phyloP scores from a whole-genome alignment of 2,113 vertebrate genomes.

The Progne subis region DNA sequence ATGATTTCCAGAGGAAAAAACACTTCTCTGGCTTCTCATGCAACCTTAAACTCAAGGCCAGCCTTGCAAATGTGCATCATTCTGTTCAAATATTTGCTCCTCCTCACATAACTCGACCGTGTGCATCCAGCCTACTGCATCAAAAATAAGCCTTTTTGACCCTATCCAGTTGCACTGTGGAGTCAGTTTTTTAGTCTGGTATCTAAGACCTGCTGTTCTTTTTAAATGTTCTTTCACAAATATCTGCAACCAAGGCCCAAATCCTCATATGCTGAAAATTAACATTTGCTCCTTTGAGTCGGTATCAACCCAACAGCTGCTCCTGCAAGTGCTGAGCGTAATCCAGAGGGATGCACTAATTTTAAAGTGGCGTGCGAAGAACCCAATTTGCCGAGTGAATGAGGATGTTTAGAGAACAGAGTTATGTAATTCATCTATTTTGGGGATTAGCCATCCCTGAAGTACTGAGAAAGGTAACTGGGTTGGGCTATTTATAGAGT shows the following conservation, averaged over 20 bases:
- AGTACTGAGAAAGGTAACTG: constrained; percentile 58
- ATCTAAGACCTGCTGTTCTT: neutral
- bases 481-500: constrained; percentile 49
- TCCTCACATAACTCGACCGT: neutral
- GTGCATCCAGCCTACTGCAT: neutral
- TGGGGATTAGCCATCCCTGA: neutral
- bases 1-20: neutral
- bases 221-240: neutral
- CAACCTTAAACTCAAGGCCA: neutral
- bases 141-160: neutral
- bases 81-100: neutral
- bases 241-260: neutral
- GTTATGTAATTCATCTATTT: constrained; percentile 59
- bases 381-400: neutral
- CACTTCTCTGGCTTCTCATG: neutral
- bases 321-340: neutral
- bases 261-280: neutral
- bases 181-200: neutral
- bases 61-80: neutral
- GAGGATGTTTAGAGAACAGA: neutral
- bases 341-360: neutral
- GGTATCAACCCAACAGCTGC: neutral
- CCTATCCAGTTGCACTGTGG: neutral
- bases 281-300: neutral
- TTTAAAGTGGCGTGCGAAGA: neutral